These are phyloP conservation scores for Gallinago undulata DNA, from an alignment of 2,113 vertebrate species.

Conservation along the genomic window DNA sequence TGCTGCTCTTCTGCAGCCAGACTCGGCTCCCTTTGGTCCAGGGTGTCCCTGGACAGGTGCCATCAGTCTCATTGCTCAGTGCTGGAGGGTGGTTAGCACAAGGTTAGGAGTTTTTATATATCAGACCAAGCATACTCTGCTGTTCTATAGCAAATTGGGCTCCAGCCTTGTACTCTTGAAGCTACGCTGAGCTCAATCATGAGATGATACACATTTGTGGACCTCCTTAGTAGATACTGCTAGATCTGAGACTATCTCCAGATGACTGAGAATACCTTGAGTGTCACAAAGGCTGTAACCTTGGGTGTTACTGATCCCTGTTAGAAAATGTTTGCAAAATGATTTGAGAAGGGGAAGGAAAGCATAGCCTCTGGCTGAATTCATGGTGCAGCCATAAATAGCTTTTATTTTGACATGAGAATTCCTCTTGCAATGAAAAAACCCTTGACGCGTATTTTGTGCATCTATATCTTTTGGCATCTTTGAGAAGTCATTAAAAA, in stretches of 20 bases:
- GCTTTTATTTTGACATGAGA: neutral
- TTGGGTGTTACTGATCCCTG: neutral
- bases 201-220: neutral
- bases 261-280: neutral
- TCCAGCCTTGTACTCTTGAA: neutral
- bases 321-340: neutral
- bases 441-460: neutral
- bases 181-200: neutral
- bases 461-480: neutral
- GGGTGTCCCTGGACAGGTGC: neutral
- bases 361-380: neutral
- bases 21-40: neutral
- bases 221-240: neutral
- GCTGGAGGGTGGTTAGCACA: neutral
- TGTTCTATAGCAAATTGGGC: neutral
- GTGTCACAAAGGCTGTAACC: neutral
- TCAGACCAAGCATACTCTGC: neutral
- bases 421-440: neutral
- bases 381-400: neutral
- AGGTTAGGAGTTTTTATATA: neutral
- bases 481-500: neutral
- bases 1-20: neutral
- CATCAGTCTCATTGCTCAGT: neutral
- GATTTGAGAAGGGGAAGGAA: neutral
- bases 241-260: neutral